phyloP scores from a whole-genome alignment of 1,140 invertebrate species.

The Leptopilina boulardi region DNA sequence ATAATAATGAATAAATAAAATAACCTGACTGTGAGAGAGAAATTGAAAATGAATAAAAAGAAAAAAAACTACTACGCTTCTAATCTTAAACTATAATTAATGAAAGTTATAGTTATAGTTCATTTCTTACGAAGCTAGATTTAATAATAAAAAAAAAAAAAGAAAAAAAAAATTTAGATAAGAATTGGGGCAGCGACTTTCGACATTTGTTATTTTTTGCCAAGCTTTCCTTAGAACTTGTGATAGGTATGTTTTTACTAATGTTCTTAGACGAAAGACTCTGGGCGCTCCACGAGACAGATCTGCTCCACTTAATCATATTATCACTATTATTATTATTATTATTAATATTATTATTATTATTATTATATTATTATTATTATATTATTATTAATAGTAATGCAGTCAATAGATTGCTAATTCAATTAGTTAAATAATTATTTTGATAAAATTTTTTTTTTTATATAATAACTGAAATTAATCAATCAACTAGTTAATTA shows the following conservation, averaged over 20 bases:
- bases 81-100: constrained; percentile 71
- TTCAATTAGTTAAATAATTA: no score
- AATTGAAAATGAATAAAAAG: constrained; percentile 52
- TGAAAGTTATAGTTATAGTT: constrained; percentile 68
- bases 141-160: constrained; percentile 52
- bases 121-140: constrained; percentile 64
- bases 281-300: not conserved
- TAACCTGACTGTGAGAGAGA: constrained; percentile 59
- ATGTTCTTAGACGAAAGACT: constrained; percentile 6
- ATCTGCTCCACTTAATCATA: not conserved
- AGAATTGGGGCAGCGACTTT: constrained; percentile 44
- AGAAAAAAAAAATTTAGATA: constrained; percentile 54
- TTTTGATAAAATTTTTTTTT: no score
- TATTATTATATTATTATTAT: no score
- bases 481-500: no score
- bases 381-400: no score
- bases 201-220: constrained; percentile 33
- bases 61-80: constrained; percentile 68
- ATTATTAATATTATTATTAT: not conserved
- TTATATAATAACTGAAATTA: no score
- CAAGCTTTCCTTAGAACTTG: constrained; percentile 25
- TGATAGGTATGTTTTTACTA: constrained; percentile 24
- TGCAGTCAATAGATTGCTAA: no score
- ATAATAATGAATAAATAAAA: constrained; percentile 44
- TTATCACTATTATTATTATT: not conserved